Conservation (phyloP, 2,113 vertebrate species). For the Emberiza fucata region DNA sequence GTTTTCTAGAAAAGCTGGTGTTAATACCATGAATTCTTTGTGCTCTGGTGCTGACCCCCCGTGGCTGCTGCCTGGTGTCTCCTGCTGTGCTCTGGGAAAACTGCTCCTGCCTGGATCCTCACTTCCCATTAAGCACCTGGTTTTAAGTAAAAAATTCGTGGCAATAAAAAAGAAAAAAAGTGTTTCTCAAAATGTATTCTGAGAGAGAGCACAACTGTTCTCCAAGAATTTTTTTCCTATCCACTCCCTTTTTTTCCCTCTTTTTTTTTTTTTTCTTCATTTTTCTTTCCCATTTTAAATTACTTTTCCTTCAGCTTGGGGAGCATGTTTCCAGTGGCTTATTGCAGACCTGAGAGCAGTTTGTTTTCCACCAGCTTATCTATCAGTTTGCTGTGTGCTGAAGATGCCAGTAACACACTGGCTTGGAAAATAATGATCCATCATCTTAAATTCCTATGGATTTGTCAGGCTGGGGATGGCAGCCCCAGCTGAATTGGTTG, state of each 20-base stretch:
- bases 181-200: not conserved
- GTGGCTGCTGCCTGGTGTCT: not conserved
- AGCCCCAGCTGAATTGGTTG: not conserved
- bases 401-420: not conserved
- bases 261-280: accelerated
- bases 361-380: not conserved
- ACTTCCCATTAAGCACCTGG: accelerated
- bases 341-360: not conserved
- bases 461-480: not conserved
- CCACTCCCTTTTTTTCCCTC: accelerated
- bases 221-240: not conserved
- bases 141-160: accelerated
- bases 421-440: not conserved
- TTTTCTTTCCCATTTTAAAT: not conserved
- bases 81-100: not conserved
- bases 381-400: not conserved
- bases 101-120: not conserved
- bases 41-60: not conserved
- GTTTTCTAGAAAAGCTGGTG: not conserved
- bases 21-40: accelerated
- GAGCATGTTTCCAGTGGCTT: not conserved
- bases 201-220: not conserved
- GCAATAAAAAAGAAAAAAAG: not conserved
- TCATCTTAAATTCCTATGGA: not conserved
- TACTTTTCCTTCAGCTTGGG: not conserved